Percentiles rank a stretch among this genome's conserved stretches.
Conservation (phyloP, 2,113 vertebrate species). For the Tachysurus fulvidraco region DNA sequence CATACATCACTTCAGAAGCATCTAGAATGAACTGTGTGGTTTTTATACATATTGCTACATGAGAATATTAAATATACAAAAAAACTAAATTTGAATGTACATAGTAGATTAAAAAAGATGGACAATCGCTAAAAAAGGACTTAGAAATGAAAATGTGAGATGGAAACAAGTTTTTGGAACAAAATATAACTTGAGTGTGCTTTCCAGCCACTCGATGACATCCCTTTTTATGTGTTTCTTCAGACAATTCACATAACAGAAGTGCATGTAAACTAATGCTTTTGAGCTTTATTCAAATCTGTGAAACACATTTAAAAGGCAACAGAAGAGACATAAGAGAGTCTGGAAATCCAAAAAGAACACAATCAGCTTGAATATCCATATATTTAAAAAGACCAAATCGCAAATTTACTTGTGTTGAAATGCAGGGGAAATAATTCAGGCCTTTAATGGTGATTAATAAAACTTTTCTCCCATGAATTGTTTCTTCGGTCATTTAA, state of each 20-base stretch:
- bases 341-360: not conserved
- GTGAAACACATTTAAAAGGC: not conserved
- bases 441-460: not conserved
- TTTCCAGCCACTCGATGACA: not conserved
- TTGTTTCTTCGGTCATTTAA: not conserved
- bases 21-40: not conserved
- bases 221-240: not conserved
- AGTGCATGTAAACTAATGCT: not conserved
- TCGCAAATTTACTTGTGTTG: not conserved
- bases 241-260: not conserved
- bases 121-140: not conserved
- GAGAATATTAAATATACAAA: not conserved
- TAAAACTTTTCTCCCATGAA: slow-evolving; percentile 4
- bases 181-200: not conserved
- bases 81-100: not conserved
- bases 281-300: not conserved
- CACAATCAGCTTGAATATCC: not conserved
- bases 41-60: not conserved
- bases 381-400: not conserved
- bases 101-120: not conserved
- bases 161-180: not conserved
- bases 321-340: not conserved
- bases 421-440: not conserved
- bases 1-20: not conserved
- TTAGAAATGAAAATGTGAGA: not conserved